Evolutionary conservation across 2,888 invertebrate genomes (phyloP).

Genomic region (Shargacucullia verbasci): DNA sequence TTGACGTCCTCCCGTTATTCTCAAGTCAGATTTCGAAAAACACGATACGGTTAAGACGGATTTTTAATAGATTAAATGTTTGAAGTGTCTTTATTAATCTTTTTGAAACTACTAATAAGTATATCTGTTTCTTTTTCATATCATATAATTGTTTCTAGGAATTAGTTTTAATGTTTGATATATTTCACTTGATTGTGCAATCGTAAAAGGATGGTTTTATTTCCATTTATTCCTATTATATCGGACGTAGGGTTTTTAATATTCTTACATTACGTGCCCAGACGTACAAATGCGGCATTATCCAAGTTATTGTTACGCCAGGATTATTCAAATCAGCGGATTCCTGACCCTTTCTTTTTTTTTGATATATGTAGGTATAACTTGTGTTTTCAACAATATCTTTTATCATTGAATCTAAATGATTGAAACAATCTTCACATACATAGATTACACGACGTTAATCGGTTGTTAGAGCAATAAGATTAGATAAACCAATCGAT

Average conservation of each 20-base stretch:
- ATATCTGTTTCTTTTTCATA: no score
- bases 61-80: no score
- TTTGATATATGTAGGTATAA: constrained; percentile 9
- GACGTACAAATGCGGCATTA: constrained; percentile 65
- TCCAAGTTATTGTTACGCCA: constrained; percentile 62
- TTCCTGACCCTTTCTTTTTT: constrained; percentile 33
- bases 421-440: not conserved
- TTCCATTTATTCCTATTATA: constrained; percentile 27
- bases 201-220: constrained; percentile 17
- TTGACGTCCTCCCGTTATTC: no score
- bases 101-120: no score
- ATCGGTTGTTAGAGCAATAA: not conserved
- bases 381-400: constrained; percentile 14
- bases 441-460: not conserved
- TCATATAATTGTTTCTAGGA: no score
- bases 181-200: constrained; percentile 16
- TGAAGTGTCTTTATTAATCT: no score
- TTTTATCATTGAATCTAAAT: not conserved
- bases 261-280: constrained; percentile 67
- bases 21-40: no score
- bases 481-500: not conserved
- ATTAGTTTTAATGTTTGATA: no score
- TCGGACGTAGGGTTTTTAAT: constrained; percentile 37
- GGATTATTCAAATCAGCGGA: constrained; percentile 72
- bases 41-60: no score